Conservation (phyloP, 2,797 vertebrate species). For the Rhinogobio ventralis region DNA sequence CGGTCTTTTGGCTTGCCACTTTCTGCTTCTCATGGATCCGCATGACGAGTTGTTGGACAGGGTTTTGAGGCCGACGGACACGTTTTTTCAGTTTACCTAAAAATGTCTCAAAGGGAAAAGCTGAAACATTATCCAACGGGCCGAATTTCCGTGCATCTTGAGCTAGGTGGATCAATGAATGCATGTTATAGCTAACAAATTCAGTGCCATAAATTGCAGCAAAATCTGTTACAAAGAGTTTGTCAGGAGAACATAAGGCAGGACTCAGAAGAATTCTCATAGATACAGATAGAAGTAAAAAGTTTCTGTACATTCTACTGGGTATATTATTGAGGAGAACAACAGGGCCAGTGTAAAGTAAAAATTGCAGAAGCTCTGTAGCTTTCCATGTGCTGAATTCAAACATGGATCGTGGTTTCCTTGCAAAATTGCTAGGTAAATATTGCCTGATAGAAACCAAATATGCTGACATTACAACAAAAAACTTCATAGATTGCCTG, state of each 20-base stretch:
- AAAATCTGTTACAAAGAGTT: constrained; percentile 51
- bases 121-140: constrained; percentile 48
- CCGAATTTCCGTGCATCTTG: constrained; percentile 51
- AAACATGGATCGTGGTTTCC: constrained; percentile 46
- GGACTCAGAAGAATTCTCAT: constrained; percentile 51
- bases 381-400: constrained; percentile 53
- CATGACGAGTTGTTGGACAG: constrained; percentile 43
- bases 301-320: constrained; percentile 22
- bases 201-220: constrained; percentile 43
- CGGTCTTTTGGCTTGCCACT: constrained; percentile 22
- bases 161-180: constrained; percentile 45
- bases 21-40: constrained; percentile 39
- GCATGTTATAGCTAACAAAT: constrained; percentile 50
- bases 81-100: constrained; percentile 51
- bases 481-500: constrained; percentile 25
- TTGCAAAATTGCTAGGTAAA: constrained; percentile 39
- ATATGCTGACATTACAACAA: constrained; percentile 37
- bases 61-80: constrained; percentile 44
- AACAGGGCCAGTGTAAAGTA: constrained; percentile 48
- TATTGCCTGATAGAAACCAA: constrained; percentile 38
- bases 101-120: constrained; percentile 44
- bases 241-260: constrained; percentile 33
- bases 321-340: constrained; percentile 39
- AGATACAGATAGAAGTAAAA: constrained; percentile 43
- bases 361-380: constrained; percentile 39